Evolutionary conservation across 2,797 vertebrate species (phyloP).

Genomic region (Salarias fasciatus): DNA sequence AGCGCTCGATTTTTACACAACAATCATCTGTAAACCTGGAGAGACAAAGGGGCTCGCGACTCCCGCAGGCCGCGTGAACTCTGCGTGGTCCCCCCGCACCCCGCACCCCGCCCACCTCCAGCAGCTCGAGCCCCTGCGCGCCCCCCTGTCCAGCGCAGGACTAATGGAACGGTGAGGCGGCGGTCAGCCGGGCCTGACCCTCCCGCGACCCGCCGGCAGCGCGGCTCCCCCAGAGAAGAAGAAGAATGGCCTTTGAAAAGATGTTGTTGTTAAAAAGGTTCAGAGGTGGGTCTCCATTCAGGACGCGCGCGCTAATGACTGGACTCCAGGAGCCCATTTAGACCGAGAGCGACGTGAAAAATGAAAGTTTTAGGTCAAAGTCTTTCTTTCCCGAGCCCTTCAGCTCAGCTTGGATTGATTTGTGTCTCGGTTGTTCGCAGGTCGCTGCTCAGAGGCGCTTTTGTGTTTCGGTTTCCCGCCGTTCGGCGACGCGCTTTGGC

Average conservation of each 20-base stretch:
- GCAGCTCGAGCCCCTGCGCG: slow-evolving; percentile 78
- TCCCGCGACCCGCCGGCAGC: slow-evolving; percentile 70
- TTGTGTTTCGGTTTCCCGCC: too few species aligned
- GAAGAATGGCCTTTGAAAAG: slow-evolving; percentile 76
- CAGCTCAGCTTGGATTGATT: too few species aligned
- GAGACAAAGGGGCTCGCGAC: slow-evolving; percentile 71
- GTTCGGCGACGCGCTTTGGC: too few species aligned
- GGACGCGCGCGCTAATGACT: slow-evolving; percentile 65
- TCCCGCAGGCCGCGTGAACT: slow-evolving; percentile 88
- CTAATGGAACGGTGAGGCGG: slow-evolving; percentile 92
- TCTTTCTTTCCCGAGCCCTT: too few species aligned
- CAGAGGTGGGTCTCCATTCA: slow-evolving; percentile 54
- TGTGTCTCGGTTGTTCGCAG: too few species aligned
- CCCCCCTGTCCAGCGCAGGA: slow-evolving; percentile 87
- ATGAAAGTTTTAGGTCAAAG: slow-evolving; percentile 69
- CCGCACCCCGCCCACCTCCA: too few species aligned
- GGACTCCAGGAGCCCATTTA: slow-evolving; percentile 47
- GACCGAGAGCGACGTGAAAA: slow-evolving; percentile 56
- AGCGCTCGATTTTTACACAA: too few species aligned
- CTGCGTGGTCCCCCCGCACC: slow-evolving; percentile 83
- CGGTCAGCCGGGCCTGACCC: slow-evolving; percentile 94
- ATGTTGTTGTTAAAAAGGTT: slow-evolving; percentile 57
- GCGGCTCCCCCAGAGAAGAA: slow-evolving; percentile 72
- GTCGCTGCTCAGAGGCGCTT: too few species aligned
- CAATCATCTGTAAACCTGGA: slow-evolving; percentile 33